Evolutionary conservation across 2,113 vertebrate species (phyloP).

Genomic region (Leuciscus idus): DNA sequence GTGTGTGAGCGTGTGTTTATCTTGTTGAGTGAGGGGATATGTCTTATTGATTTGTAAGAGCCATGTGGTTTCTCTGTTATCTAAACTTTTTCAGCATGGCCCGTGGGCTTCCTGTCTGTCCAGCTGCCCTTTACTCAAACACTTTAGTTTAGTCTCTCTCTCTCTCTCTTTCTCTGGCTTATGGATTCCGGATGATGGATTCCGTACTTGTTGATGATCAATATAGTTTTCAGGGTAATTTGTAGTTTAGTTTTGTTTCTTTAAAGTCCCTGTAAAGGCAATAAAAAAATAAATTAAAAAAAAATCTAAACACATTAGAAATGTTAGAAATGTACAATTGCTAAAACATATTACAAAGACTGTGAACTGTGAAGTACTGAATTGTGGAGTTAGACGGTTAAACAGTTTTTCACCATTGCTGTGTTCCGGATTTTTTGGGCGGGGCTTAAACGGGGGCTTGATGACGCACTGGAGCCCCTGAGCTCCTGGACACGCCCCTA

Average conservation of each 20-base stretch:
- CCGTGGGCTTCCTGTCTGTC: slow-evolving; percentile 63
- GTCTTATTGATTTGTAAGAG: slow-evolving; percentile 73
- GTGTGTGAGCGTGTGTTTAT: slow-evolving; percentile 46
- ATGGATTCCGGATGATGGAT: background rate
- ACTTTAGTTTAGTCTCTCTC: background rate
- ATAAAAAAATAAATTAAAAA: too few relatives aligned
- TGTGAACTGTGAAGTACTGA: too few relatives aligned
- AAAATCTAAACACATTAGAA: too few relatives aligned
- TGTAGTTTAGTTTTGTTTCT: background rate
- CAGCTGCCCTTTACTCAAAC: slow-evolving; percentile 59
- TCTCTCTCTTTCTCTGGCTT: background rate
- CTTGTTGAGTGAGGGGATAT: slow-evolving; percentile 69
- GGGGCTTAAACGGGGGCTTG: too few relatives aligned
- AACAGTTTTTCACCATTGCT: too few relatives aligned
- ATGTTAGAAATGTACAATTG: too few relatives aligned
- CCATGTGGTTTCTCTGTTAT: slow-evolving; percentile 68
- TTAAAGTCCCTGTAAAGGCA: too few relatives aligned
- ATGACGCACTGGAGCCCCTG: too few relatives aligned
- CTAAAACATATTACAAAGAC: too few relatives aligned
- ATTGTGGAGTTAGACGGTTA: too few relatives aligned
- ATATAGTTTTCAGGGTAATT: background rate
- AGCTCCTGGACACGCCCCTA: too few relatives aligned
- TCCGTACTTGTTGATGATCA: background rate
- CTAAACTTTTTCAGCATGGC: slow-evolving; percentile 60
- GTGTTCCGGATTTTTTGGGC: too few relatives aligned